These are phyloP conservation scores for Parotocinclus haroldoi DNA, from an alignment of 2,797 vertebrate species.

Conservation along the genomic window DNA sequence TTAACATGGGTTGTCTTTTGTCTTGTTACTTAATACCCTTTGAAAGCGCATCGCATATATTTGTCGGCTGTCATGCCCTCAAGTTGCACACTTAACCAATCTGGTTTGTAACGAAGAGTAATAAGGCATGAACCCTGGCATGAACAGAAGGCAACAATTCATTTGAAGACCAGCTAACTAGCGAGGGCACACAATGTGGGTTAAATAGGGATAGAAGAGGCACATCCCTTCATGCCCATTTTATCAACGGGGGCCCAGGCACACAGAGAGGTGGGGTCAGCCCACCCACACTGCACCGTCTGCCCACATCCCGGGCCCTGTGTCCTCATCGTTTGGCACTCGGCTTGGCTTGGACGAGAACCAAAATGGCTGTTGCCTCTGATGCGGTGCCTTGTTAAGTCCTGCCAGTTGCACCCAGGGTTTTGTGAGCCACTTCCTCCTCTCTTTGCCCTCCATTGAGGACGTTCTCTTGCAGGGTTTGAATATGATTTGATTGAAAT, in stretches of 20 bases:
- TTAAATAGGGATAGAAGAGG: conserved; percentile 45
- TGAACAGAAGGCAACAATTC: conserved; percentile 34
- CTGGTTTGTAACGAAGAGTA: conserved; percentile 25
- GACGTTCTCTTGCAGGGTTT: conserved; percentile 1
- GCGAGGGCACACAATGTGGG: conserved; percentile 34
- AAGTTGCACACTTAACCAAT: conserved; percentile 20
- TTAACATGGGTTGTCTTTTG: too few relatives aligned
- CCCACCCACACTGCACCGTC: conserved; percentile 49
- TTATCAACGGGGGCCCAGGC: conserved; percentile 44
- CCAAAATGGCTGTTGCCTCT: conserved; percentile 44
- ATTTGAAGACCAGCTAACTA: conserved; percentile 34
- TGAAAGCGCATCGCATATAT: not conserved
- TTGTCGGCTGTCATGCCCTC: not conserved
- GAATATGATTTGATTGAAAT: conserved; percentile 22
- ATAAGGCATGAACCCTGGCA: conserved; percentile 39
- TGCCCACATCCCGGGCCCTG: conserved; percentile 47
- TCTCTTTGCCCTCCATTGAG: conserved; percentile 18
- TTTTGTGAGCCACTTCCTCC: conserved; percentile 37
- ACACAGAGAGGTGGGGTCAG: conserved; percentile 45
- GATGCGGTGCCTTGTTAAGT: conserved; percentile 37
- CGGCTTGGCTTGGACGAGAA: conserved; percentile 43
- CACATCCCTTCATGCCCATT: conserved; percentile 45
- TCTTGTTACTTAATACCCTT: too few relatives aligned
- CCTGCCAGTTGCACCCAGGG: conserved; percentile 36
- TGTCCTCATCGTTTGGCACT: conserved; percentile 52